Percentiles rank a stretch among this genome's conserved stretches.
phyloP scores from a whole-genome alignment of 2,113 vertebrate species.

The Tragulus kanchil region DNA sequence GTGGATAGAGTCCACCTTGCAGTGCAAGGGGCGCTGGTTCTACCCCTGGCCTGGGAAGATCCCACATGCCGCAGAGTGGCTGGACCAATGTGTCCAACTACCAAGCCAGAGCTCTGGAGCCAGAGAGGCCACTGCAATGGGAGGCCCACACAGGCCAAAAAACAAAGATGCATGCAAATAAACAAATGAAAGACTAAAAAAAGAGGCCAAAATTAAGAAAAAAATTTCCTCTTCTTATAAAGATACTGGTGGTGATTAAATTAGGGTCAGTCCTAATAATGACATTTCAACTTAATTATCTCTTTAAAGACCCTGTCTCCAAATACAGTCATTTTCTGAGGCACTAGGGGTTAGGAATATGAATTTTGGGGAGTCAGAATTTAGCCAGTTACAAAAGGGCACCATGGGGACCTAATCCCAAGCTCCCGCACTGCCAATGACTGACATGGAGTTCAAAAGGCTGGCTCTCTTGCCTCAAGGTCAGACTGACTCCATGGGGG shows the following conservation, averaged over 20 bases:
- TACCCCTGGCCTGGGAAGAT: too few species aligned
- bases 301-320: background rate
- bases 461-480: background rate
- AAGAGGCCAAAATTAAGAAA: too few species aligned
- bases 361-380: background rate
- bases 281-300: background rate
- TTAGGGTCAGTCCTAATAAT: background rate
- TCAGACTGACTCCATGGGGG: background rate
- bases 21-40: too few species aligned
- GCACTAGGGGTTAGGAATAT: background rate
- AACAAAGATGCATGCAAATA: too few species aligned
- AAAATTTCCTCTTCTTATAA: background rate
- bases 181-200: too few species aligned
- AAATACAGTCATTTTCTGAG: background rate
- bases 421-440: background rate
- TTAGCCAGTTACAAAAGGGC: background rate
- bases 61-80: too few species aligned
- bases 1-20: too few species aligned
- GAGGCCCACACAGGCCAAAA: too few species aligned
- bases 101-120: too few species aligned
- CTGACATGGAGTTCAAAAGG: background rate
- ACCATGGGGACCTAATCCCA: background rate
- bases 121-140: too few species aligned
- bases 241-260: background rate
- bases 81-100: too few species aligned